Conservation (phyloP, 1,140 invertebrate genomes). For the Diabrotica virgifera region DNA sequence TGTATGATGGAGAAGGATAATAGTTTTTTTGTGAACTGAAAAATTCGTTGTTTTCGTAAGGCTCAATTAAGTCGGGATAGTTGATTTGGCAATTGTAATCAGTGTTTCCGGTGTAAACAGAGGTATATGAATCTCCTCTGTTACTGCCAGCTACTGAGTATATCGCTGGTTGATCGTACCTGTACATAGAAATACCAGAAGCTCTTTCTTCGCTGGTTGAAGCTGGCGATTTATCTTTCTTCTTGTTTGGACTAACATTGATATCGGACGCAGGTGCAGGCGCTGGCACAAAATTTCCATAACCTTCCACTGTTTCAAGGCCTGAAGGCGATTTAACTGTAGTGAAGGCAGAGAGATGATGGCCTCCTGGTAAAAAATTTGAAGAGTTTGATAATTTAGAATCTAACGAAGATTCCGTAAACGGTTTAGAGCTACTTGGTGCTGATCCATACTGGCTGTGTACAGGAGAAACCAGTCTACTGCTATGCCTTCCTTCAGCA, state of each 20-base stretch:
- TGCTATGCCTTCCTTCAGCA: slow-evolving; percentile 23
- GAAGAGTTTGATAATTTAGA: slow-evolving; percentile 46
- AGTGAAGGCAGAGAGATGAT: slow-evolving; percentile 52
- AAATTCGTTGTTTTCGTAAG: slow-evolving; percentile 58
- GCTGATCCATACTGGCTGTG: slow-evolving; percentile 10
- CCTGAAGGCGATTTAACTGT: slow-evolving; percentile 50
- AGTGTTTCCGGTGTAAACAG: slow-evolving; percentile 65
- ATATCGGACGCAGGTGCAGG: slow-evolving; percentile 51
- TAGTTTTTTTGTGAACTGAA: slow-evolving; percentile 50
- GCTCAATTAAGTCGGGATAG: slow-evolving; percentile 67
- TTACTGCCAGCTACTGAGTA: slow-evolving; percentile 72
- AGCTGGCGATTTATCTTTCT: slow-evolving; percentile 27
- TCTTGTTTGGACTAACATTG: slow-evolving; percentile 46
- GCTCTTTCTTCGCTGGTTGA: slow-evolving; percentile 26
- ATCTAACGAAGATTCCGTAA: slow-evolving; percentile 39
- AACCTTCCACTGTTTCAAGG: slow-evolving; percentile 45
- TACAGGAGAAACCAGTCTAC: slow-evolving; percentile 23
- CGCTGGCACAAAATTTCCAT: slow-evolving; percentile 53
- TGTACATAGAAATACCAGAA: slow-evolving; percentile 50
- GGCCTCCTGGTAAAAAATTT: slow-evolving; percentile 50
- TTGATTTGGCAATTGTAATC: slow-evolving; percentile 58
- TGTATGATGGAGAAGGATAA: slow-evolving; percentile 55
- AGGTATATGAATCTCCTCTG: slow-evolving; percentile 64
- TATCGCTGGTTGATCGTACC: slow-evolving; percentile 65
- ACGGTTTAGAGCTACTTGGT: slow-evolving; percentile 27